Evolutionary conservation across 2,888 invertebrate species (phyloP).

Genomic region (Yponomeuta evonymella): DNA sequence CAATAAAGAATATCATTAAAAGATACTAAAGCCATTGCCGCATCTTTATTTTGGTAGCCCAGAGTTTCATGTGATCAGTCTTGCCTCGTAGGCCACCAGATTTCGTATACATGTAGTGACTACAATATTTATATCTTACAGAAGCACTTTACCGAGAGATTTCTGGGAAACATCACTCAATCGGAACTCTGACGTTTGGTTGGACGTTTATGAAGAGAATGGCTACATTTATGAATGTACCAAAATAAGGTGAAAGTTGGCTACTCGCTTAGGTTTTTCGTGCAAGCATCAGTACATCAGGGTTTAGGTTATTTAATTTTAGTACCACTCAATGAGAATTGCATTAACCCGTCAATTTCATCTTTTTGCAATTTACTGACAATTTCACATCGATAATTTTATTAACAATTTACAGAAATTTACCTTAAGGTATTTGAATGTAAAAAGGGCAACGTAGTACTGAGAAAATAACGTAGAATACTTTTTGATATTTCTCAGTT

Average conservation of each 20-base stretch:
- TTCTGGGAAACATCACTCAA: constrained; percentile 1
- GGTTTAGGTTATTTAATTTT: background rate
- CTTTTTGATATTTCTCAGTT: too few relatives aligned
- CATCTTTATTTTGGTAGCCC: background rate
- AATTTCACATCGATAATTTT: too few relatives aligned
- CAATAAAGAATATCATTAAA: background rate
- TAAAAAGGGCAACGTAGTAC: too few relatives aligned
- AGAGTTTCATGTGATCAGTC: background rate
- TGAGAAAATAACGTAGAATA: too few relatives aligned
- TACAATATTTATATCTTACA: background rate
- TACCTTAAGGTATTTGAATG: too few relatives aligned
- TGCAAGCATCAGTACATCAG: background rate
- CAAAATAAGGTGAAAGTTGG: constrained; percentile 23
- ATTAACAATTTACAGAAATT: too few relatives aligned
- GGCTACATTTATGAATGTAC: constrained; percentile 11
- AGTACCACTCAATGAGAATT: too few relatives aligned
- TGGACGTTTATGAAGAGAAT: constrained; percentile 9
- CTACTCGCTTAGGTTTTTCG: background rate
- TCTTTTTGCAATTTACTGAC: too few relatives aligned
- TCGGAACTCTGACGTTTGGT: background rate
- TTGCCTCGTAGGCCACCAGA: background rate
- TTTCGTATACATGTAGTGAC: background rate
- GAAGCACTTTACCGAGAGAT: background rate
- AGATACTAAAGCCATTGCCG: background rate
- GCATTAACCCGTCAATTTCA: too few relatives aligned